Conservation (phyloP, 2,113 vertebrate genomes). For the Microcebus jonahi region DNA sequence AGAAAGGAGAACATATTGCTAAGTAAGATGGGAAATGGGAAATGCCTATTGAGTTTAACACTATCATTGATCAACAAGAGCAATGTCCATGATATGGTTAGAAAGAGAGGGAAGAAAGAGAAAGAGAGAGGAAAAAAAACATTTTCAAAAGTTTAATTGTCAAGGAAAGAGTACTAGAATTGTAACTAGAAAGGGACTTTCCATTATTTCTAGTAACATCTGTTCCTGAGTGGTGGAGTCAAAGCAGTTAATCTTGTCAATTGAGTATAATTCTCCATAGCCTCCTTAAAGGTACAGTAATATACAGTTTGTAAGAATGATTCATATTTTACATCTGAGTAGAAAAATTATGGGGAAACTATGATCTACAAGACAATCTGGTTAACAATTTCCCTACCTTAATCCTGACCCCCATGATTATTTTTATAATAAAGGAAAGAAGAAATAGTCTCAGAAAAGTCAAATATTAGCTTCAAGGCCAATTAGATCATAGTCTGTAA, state of each 20-base stretch:
- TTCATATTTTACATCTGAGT: not conserved
- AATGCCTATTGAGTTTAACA: not conserved
- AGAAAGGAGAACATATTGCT: not conserved
- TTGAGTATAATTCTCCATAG: not conserved
- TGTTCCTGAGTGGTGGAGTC: not conserved
- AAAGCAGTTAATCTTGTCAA: not conserved
- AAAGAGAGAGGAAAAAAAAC: not conserved
- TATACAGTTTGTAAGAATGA: not conserved
- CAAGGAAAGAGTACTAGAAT: not conserved
- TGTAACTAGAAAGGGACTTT: not conserved
- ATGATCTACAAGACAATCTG: not conserved
- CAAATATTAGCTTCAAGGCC: not conserved
- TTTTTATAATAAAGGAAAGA: not conserved
- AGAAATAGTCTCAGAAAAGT: not conserved
- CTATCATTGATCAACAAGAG: not conserved
- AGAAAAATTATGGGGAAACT: not conserved
- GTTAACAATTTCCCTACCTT: not conserved
- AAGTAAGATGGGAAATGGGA: not conserved
- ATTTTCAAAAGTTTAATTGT: not conserved
- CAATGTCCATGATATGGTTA: not conserved
- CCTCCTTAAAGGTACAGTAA: not conserved
- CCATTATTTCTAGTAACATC: not conserved
- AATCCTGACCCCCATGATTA: not conserved
- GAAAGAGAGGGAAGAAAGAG: not conserved
- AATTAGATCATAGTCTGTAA: not conserved